phyloP scores from a whole-genome alignment of 1,140 invertebrate species.

The Chironomus striatipennis region DNA sequence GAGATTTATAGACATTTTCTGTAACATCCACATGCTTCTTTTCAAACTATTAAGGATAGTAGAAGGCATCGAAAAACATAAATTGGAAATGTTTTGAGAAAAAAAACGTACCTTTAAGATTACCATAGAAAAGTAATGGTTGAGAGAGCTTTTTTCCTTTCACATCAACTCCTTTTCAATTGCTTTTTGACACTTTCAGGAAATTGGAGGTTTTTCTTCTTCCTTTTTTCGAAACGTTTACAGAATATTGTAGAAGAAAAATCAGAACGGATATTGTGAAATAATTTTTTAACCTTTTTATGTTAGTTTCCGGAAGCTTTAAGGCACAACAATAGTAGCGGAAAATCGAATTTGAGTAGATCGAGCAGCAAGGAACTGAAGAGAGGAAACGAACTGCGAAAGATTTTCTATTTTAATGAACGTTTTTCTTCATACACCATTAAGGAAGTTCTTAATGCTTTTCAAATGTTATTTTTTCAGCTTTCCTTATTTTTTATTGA shows the following conservation, averaged over 20 bases:
- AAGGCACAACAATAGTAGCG: not conserved
- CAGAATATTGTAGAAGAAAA: not conserved
- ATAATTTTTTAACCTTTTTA: slow-evolving; percentile 15
- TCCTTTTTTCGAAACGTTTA: not conserved
- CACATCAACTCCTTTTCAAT: not conserved
- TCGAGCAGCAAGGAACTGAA: too few species aligned
- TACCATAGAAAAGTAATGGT: not conserved
- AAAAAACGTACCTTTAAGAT: not conserved
- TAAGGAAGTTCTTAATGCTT: too few species aligned
- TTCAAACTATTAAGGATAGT: not conserved
- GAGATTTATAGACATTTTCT: not conserved
- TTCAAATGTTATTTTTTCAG: too few species aligned
- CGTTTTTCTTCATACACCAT: too few species aligned
- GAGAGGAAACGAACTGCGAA: too few species aligned
- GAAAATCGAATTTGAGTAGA: too few species aligned
- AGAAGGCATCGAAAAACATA: not conserved
- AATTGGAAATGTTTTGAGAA: not conserved
- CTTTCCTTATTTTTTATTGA: too few species aligned
- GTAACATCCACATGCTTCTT: not conserved
- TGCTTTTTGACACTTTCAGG: not conserved
- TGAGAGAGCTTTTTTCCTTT: not conserved
- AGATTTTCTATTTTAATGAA: too few species aligned
- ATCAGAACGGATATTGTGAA: not conserved
- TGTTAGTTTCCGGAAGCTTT: not conserved
- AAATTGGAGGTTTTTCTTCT: slow-evolving; percentile 1